Evolutionary conservation across 2,113 vertebrate genomes (phyloP).

Genomic region (Aythya baeri): DNA sequence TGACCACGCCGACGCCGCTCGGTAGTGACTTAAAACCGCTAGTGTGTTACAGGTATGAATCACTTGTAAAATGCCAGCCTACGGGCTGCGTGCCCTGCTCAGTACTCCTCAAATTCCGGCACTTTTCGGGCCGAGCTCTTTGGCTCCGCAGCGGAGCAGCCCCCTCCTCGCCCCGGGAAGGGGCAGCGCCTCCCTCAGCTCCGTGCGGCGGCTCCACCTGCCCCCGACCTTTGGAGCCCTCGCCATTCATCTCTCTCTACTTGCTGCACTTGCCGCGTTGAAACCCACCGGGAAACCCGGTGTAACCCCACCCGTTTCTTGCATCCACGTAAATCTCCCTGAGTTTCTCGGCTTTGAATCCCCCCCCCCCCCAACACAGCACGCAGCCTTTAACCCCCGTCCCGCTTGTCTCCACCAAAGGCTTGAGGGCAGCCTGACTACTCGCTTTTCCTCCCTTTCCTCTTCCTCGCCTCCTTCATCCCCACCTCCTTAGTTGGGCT

Average conservation of each 20-base stretch:
- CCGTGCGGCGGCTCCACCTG: too few relatives aligned
- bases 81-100: background rate
- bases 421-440: background rate
- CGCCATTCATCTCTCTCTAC: too few relatives aligned
- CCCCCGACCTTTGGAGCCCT: too few relatives aligned
- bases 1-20: background rate
- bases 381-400: background rate
- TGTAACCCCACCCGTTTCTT: background rate
- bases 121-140: background rate
- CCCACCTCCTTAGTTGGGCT: constrained; percentile 25
- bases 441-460: background rate
- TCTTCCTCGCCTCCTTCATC: background rate
- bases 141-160: background rate
- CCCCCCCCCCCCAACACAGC: background rate
- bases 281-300: background rate
- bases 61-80: background rate
- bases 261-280: background rate
- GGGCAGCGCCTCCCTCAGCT: too few relatives aligned
- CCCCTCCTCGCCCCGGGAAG: background rate
- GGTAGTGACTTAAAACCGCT: background rate
- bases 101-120: background rate
- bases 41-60: too few relatives aligned
- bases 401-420: background rate
- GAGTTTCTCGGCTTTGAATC: background rate
- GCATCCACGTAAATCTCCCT: background rate